Percentiles rank a stretch among this genome's conserved stretches.
These are phyloP conservation scores for Eucidaris tribuloides DNA, from an alignment of 35 echinoderm and acorn worm genomes.

Conservation along the genomic window DNA sequence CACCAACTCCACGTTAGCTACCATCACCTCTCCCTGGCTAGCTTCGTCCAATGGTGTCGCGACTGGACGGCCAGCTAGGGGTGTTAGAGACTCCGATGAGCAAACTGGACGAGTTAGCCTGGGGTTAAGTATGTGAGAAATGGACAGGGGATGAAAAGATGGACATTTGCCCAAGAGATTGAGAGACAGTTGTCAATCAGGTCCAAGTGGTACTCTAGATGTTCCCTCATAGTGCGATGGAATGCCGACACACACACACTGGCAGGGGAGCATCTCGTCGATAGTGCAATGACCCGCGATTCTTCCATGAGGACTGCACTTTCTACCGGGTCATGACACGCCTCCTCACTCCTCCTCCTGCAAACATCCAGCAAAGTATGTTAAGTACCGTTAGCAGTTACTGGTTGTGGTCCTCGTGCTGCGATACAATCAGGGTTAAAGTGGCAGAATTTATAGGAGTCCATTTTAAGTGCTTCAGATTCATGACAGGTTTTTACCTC, in stretches of 20 bases:
- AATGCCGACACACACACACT: slow-evolving; percentile 29
- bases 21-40: background rate
- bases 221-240: background rate
- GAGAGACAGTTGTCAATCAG: slow-evolving; percentile 21
- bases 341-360: no score
- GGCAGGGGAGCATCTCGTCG: no score
- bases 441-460: no score
- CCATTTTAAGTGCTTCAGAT: no score
- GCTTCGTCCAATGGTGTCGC: background rate
- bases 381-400: no score
- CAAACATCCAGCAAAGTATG: no score
- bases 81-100: background rate
- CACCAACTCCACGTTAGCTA: background rate
- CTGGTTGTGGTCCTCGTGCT: no score
- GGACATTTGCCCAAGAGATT: slow-evolving; percentile 23
- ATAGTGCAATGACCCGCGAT: slow-evolving; percentile 34
- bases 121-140: background rate
- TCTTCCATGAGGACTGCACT: no score
- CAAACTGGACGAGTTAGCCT: background rate
- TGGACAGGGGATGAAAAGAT: background rate
- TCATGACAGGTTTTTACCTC: no score
- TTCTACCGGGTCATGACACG: no score
- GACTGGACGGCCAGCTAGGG: background rate
- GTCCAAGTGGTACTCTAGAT: background rate
- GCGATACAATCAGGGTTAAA: no score